Conservation (phyloP, 1,140 invertebrate genomes). For the Andricus grossulariae region DNA sequence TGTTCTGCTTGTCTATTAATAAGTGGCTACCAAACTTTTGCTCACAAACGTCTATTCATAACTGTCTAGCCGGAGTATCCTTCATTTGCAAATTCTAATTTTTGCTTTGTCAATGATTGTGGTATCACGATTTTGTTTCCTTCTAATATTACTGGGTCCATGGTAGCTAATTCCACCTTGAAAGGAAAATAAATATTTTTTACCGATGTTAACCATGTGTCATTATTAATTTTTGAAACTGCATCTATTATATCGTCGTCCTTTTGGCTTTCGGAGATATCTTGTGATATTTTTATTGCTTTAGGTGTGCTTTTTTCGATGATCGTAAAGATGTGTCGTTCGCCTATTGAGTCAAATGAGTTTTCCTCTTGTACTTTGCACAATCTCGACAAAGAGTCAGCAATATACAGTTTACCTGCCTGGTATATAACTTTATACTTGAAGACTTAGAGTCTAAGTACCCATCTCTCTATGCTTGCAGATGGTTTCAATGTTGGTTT, state of each 20-base stretch:
- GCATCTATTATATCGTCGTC: slow-evolving; percentile 6
- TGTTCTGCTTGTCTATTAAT: slow-evolving; percentile 56
- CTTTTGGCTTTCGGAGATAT: background rate
- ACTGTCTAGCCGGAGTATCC: slow-evolving; percentile 57
- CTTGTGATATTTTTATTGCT: slow-evolving; percentile 12
- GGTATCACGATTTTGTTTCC: background rate
- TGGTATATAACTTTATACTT: slow-evolving; percentile 33
- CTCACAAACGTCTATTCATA: slow-evolving; percentile 59
- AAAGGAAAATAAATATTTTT: slow-evolving; percentile 6
- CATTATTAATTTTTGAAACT: background rate
- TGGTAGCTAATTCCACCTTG: background rate
- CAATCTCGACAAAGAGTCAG: slow-evolving; percentile 62
- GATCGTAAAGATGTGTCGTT: background rate
- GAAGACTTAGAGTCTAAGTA: slow-evolving; percentile 35
- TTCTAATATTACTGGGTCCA: background rate
- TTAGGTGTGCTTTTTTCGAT: background rate
- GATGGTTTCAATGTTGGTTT: slow-evolving; percentile 46
- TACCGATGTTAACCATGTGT: background rate
- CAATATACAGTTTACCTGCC: slow-evolving; percentile 60
- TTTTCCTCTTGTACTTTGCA: background rate
- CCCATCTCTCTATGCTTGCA: slow-evolving; percentile 45
- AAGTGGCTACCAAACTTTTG: slow-evolving; percentile 62
- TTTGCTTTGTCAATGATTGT: slow-evolving; percentile 53
- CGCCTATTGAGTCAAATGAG: background rate
- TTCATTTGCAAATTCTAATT: slow-evolving; percentile 61